phyloP scores from a whole-genome alignment of 2,113 vertebrate genomes.

The Prinia subflava region DNA sequence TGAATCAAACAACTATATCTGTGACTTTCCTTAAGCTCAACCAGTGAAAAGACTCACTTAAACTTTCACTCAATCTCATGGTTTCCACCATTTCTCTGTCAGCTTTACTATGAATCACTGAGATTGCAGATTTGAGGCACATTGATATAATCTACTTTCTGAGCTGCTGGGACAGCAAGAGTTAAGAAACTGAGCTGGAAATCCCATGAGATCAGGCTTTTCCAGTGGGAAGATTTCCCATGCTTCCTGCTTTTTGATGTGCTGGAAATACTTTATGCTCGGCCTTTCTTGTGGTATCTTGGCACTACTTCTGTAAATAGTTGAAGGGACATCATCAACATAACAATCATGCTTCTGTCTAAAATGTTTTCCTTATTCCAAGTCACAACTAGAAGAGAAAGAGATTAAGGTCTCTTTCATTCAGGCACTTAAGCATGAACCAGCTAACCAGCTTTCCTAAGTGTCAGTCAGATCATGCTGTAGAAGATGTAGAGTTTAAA shows the following conservation, averaged over 20 bases:
- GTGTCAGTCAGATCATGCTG: background rate
- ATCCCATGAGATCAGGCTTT: conserved; percentile 32
- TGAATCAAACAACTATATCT: background rate
- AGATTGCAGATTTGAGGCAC: background rate
- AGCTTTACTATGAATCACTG: background rate
- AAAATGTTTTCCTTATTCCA: conserved; percentile 29
- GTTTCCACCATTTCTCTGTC: background rate
- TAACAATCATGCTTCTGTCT: conserved; percentile 50
- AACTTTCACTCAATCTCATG: background rate
- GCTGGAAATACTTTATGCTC: conserved; percentile 47
- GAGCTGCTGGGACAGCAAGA: background rate
- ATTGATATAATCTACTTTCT: background rate
- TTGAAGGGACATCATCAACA: conserved; percentile 43
- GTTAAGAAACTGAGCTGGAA: conserved; percentile 34
- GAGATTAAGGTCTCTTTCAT: background rate
- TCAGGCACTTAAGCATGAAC: background rate
- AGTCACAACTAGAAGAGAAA: background rate
- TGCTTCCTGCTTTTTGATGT: conserved; percentile 65
- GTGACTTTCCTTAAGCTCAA: background rate
- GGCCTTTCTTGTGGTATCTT: conserved; percentile 63
- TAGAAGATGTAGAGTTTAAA: background rate
- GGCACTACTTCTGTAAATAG: conserved; percentile 57
- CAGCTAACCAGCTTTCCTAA: background rate
- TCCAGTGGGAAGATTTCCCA: conserved; percentile 50
- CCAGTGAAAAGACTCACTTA: background rate